Evolutionary conservation across 2,113 vertebrate genomes (phyloP).

Genomic region (Callocephalon fimbriatum): DNA sequence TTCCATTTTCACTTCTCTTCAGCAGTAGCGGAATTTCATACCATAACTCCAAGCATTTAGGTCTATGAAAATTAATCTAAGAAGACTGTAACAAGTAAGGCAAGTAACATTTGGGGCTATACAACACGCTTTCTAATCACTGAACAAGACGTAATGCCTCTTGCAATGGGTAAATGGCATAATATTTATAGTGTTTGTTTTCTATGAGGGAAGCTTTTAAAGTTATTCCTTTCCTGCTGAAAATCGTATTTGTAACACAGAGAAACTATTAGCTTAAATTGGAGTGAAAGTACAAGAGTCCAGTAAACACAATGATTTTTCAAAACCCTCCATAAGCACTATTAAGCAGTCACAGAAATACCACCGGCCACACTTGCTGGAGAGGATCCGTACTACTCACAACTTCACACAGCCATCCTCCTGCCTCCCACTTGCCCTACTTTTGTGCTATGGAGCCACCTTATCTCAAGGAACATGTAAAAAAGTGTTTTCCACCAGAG

Average conservation of each 20-base stretch:
- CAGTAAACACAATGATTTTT: not conserved
- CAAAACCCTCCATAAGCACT: not conserved
- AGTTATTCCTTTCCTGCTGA: not conserved
- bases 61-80: constrained; percentile 20
- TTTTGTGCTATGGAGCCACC: not conserved
- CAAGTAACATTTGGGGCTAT: not conserved
- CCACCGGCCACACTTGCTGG: not conserved
- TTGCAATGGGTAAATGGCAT: not conserved
- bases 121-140: not conserved
- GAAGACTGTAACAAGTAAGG: not conserved
- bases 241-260: not conserved
- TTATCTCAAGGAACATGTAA: not conserved
- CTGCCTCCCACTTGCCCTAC: constrained; percentile 22
- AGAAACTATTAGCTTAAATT: not conserved
- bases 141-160: not conserved
- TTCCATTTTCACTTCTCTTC: not conserved
- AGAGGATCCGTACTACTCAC: constrained; percentile 4
- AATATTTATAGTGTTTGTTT: not conserved
- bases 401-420: constrained; percentile 10
- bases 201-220: not conserved
- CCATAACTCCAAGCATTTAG: not conserved
- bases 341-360: constrained; percentile 18
- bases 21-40: not conserved
- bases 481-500: not conserved
- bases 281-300: not conserved